Evolutionary conservation across 2,888 invertebrate genomes (phyloP).

Genomic region (Ferrisia virgata): DNA sequence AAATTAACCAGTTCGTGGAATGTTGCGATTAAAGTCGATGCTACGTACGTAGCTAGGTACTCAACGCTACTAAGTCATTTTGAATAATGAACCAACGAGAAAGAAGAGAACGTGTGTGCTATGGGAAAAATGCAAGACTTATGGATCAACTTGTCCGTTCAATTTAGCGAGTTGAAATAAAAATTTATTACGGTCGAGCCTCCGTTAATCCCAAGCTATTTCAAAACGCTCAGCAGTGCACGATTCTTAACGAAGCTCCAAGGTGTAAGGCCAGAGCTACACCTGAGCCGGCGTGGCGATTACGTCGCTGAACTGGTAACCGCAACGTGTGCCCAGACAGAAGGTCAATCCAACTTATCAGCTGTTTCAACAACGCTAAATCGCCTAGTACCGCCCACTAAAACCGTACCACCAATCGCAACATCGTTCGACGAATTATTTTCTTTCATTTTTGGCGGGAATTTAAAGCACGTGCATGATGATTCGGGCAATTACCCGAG

Average conservation of each 20-base stretch:
- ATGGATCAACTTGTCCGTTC: not conserved
- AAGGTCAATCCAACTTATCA: constrained; percentile 23
- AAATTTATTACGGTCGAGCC: not conserved
- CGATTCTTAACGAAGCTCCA: not conserved
- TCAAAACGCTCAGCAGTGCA: not conserved
- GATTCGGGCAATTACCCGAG: not conserved
- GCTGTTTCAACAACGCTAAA: constrained; percentile 4
- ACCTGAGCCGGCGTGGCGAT: not conserved
- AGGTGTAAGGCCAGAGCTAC: not conserved
- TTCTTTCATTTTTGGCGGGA: constrained; percentile 1
- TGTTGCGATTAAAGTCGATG: not conserved
- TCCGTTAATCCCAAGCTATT: not conserved
- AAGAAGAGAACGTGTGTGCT: not conserved
- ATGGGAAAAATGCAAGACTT: not conserved
- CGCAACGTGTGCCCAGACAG: not conserved
- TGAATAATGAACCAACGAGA: not conserved
- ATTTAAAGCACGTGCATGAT: not conserved
- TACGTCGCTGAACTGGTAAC: constrained; percentile 10
- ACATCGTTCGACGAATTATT: not conserved
- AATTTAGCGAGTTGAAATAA: not conserved
- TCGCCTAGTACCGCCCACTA: not conserved
- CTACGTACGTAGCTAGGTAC: not conserved
- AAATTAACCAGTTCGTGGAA: constrained; percentile 28
- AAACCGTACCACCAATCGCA: not conserved
- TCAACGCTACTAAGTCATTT: not conserved